Base-by-base conservation (phyloP, 2,797 vertebrate species). In the Bovichtus diacanthus region DNA sequence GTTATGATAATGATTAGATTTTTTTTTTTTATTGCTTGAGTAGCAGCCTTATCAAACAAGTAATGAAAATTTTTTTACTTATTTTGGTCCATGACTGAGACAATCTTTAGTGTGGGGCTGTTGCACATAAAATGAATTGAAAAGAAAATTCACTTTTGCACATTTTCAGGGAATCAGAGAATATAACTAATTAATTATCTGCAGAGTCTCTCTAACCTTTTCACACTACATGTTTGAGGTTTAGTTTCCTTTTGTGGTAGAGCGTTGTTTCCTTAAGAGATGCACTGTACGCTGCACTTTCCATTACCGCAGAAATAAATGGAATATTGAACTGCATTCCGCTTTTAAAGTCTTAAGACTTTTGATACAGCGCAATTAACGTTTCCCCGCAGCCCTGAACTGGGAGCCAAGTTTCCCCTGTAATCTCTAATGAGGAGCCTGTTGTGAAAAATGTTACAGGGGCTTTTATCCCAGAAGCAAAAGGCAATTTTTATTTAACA, bases 361-460 rank as follows among this genome's bases (percentile, higher is more conserved):
- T 88, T 82, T 86, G 68, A 81, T 80, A 15, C 55, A 59, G 69
- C 62, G 50, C 73, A 77, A 59, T 64, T 51, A 54, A 81, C 80
- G 74, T 77, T 81, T 73, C 68, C 78, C 1, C 5, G 6, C 34
- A 3, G 12, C 27, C 47, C 31, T 77, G 53, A 23, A 56, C 64
- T 54, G 44, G 50, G 43, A 84, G 84, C 75, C 69, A 80, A 73
- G 58, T 71, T 78, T 41, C 21, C 72, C 19, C 0, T 2, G 50
- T 87, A 68, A 70, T 88, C 84, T 76, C 56, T 86, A 84, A 85
- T 70, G 76, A 88, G 81, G 38, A 78, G 66, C 39, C 54, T n/a
- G 59, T 80, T 66, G 61, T 84, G 83, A 85, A 81, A 83, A 85
- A 81, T 67, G 75, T 58, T 78, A 23, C 43, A 0, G 59, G 63